These are phyloP conservation scores for Macrophya alboannulata DNA, from an alignment of 2,888 invertebrate species.

Conservation along the genomic window DNA sequence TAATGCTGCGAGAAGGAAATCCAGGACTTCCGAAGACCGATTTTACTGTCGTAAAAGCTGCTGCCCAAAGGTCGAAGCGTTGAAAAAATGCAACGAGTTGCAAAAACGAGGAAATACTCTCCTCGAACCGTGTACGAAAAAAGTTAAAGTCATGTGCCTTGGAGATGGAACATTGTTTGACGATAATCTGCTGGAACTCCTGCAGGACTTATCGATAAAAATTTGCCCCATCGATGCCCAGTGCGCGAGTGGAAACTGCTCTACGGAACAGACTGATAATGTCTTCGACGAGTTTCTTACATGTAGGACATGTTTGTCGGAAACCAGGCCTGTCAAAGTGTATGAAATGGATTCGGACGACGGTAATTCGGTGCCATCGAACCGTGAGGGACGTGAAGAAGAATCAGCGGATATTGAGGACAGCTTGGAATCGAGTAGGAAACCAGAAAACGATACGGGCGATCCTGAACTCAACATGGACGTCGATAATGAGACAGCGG, in stretches of 20 bases:
- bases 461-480: not conserved
- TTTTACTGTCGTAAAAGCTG: not conserved
- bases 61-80: not conserved
- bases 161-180: conserved; percentile 51
- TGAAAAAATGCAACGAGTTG: not conserved
- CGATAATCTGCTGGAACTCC: conserved; percentile 25
- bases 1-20: conserved; percentile 6
- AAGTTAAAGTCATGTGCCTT: conserved; percentile 32
- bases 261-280: not conserved
- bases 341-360: not conserved
- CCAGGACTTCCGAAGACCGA: not conserved
- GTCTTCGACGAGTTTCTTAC: not conserved
- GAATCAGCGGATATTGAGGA: not conserved
- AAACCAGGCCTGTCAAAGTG: conserved; percentile 25
- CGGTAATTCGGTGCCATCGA: not conserved
- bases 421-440: not conserved
- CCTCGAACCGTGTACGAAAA: conserved; percentile 6
- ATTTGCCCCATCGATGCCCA: conserved; percentile 48
- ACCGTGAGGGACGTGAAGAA: not conserved
- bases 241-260: conserved; percentile 26
- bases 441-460: not conserved
- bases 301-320: conserved; percentile 39
- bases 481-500: not conserved
- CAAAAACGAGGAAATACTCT: not conserved
- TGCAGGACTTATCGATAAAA: conserved; percentile 41